phyloP scores from a whole-genome alignment of 2,113 vertebrate species.

The human region GRCh38 chr17:70796001-70796500 shows the following conservation, averaged over 20 bases:
- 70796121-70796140: neutral
- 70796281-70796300: neutral
- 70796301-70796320: too few relatives aligned
- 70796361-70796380: too few relatives aligned
- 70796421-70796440: too few relatives aligned
- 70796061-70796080: neutral
- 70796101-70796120: neutral
- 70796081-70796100: neutral
- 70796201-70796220: neutral
- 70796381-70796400: too few relatives aligned
- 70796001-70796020: fast-evolving
- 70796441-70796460: too few relatives aligned
- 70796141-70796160: neutral
- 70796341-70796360: too few relatives aligned
- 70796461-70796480: too few relatives aligned
- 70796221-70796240: neutral
- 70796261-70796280: neutral
- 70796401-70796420: too few relatives aligned
- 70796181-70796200: neutral
- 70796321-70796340: too few relatives aligned
- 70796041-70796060: neutral
- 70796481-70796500: too few relatives aligned
- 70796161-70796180: fast-evolving
- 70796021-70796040: fast-evolving
- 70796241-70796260: neutral